Conservation (phyloP, 2,888 invertebrate genomes). For the Cinara cedri region DNA sequence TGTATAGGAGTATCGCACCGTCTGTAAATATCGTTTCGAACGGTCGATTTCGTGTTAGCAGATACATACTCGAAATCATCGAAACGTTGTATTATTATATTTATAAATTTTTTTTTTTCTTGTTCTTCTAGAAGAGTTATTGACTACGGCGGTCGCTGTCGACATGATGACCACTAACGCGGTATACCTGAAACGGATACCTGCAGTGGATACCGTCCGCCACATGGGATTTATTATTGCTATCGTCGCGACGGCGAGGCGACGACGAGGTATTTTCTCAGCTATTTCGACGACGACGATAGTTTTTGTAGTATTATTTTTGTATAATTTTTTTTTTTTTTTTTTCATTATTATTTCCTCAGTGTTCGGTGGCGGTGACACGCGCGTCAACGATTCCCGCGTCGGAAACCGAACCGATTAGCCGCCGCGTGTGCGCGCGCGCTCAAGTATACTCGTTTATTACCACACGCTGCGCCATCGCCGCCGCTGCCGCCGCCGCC, state of each 20-base stretch:
- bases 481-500: neutral
- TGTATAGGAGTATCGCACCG: too few species aligned
- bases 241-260: neutral
- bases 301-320: too few species aligned
- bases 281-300: neutral
- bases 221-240: neutral
- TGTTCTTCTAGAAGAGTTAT: too few species aligned
- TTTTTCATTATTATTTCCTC: neutral
- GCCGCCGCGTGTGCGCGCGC: neutral
- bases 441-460: neutral
- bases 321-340: neutral
- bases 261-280: neutral
- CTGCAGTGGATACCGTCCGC: neutral
- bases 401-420: slow-evolving; percentile 20
- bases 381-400: slow-evolving; percentile 21
- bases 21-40: too few species aligned
- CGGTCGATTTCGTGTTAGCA: too few species aligned
- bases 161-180: too few species aligned
- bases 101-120: too few species aligned
- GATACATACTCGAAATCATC: too few species aligned
- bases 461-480: slow-evolving; percentile 24
- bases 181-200: too few species aligned
- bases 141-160: too few species aligned
- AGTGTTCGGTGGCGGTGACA: slow-evolving; percentile 18
- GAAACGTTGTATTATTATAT: too few species aligned